Percentiles rank a stretch among this genome's conserved stretches.
Conservation (phyloP, 2,888 invertebrate species). For the Polydrusus tereticollis region DNA sequence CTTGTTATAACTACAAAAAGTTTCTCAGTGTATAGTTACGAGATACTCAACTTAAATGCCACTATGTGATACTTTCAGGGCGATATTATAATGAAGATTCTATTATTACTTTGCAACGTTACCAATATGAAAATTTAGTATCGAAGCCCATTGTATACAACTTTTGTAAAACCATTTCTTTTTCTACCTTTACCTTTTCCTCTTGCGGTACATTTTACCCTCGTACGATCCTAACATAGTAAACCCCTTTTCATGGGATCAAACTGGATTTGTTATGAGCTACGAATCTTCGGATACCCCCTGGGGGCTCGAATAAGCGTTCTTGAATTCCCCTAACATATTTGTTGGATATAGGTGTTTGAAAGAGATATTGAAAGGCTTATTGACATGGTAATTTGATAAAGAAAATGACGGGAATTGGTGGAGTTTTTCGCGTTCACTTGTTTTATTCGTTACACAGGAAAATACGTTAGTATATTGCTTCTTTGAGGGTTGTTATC, state of each 20-base stretch:
- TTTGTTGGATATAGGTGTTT: constrained; percentile 23
- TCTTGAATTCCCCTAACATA: constrained; percentile 21
- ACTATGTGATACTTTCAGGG: too few relatives aligned
- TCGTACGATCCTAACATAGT: background rate
- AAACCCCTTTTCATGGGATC: constrained; percentile 13
- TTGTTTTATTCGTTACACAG: too few relatives aligned
- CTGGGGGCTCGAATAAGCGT: constrained; percentile 14
- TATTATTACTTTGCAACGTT: background rate
- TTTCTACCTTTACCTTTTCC: background rate
- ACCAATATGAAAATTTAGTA: background rate
- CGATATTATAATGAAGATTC: background rate
- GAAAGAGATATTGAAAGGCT: constrained; percentile 18
- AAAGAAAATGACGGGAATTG: background rate
- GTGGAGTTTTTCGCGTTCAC: background rate
- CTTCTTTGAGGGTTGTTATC: too few relatives aligned
- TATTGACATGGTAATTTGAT: constrained; percentile 33
- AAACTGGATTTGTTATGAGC: constrained; percentile 20
- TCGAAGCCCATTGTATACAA: too few relatives aligned
- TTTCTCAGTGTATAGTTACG: too few relatives aligned
- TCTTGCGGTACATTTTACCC: background rate
- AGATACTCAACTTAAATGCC: too few relatives aligned
- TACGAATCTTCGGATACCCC: constrained; percentile 8
- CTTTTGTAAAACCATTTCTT: background rate
- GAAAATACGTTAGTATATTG: too few relatives aligned
- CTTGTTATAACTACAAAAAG: too few relatives aligned